A percentile compares a stretch with the other conserved stretches of the same genome.
Conservation (phyloP, 2,113 vertebrate species). For the Spizaetus ornatus region DNA sequence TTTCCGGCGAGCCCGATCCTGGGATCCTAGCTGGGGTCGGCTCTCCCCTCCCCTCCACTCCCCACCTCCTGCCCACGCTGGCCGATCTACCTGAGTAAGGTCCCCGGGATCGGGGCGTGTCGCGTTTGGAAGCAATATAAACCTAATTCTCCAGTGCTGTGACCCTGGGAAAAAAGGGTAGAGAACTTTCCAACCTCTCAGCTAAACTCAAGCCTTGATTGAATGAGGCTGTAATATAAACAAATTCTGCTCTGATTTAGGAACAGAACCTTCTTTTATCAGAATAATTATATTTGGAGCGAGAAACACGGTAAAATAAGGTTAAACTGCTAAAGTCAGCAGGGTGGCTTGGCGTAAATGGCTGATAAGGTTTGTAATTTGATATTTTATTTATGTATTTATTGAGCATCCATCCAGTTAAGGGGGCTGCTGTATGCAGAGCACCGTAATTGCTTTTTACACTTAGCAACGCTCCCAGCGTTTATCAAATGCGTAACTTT, state of each 20-base stretch:
- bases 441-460: conserved; percentile 64
- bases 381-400: conserved; percentile 62
- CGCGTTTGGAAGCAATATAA: no score
- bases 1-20: no score
- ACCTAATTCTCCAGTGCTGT: no score
- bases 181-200: no score
- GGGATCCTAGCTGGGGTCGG: no score
- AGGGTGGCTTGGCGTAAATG: conserved; percentile 41
- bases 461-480: conserved; percentile 25
- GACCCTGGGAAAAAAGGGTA: no score
- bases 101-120: no score
- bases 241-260: conserved; percentile 34
- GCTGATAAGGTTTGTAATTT: conserved; percentile 54
- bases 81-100: no score
- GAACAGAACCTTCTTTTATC: conserved; percentile 37
- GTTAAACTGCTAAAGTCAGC: conserved; percentile 19
- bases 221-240: conserved; percentile 45
- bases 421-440: conserved; percentile 34
- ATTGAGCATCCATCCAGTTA: conserved; percentile 51
- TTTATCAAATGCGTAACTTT: conserved; percentile 63
- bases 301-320: conserved; percentile 35
- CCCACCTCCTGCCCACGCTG: no score
- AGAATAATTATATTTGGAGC: conserved; percentile 40
- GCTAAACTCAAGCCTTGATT: not conserved
- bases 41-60: no score